Conservation (phyloP, 2,888 invertebrate species). For the Uloborus plumipes region DNA sequence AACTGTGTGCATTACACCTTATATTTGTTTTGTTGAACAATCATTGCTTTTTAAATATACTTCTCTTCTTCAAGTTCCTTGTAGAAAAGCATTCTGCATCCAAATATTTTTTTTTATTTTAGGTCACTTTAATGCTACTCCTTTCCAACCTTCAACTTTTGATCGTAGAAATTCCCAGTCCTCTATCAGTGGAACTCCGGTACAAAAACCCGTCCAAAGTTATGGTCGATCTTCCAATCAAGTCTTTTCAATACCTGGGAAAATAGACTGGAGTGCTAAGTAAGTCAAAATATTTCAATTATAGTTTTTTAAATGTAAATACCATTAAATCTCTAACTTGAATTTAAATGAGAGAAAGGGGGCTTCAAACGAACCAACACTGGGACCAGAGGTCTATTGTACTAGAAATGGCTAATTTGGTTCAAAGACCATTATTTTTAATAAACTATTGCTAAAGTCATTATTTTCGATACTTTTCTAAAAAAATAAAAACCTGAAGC, state of each 20-base stretch:
- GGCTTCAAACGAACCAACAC: too few species aligned
- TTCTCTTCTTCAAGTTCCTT: neutral
- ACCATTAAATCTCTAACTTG: too few species aligned
- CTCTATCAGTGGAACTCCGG: conserved; percentile 46
- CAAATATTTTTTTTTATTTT: conserved; percentile 17
- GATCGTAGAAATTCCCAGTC: conserved; percentile 59
- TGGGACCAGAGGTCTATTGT: too few species aligned
- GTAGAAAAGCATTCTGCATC: neutral
- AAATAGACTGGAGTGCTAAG: conserved; percentile 87
- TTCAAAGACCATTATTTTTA: too few species aligned
- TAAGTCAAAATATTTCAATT: conserved; percentile 70
- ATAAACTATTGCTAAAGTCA: too few species aligned
- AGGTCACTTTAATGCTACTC: conserved; percentile 42
- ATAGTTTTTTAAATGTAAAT: neutral
- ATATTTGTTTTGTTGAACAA: neutral
- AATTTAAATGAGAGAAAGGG: too few species aligned
- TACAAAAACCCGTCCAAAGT: conserved; percentile 53
- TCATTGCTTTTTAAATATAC: neutral
- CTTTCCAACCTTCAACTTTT: conserved; percentile 29
- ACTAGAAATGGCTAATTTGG: too few species aligned
- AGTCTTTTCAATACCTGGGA: conserved; percentile 70
- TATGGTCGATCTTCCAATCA: conserved; percentile 60
- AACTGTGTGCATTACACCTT: neutral
- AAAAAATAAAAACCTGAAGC: too few species aligned
- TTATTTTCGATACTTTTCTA: too few species aligned